These are phyloP conservation scores for Chloropsis hardwickii DNA, from an alignment of 2,113 vertebrate genomes.

Conservation along the genomic window DNA sequence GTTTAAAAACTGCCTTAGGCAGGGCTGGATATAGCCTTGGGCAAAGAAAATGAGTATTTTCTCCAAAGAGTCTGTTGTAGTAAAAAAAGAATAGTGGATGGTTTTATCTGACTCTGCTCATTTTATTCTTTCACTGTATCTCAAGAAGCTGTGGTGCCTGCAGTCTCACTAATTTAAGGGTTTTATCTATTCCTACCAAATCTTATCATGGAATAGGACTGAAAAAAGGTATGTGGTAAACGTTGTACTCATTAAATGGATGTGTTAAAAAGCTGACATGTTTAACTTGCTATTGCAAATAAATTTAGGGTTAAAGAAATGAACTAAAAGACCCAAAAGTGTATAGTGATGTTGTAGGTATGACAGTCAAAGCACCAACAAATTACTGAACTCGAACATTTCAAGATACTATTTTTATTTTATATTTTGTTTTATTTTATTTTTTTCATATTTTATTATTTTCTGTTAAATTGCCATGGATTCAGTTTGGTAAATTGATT, in stretches of 20 bases:
- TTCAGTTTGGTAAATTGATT: background rate
- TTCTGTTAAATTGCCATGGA: background rate
- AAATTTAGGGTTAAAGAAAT: background rate
- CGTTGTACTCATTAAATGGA: background rate
- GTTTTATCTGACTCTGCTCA: background rate
- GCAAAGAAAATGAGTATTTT: background rate
- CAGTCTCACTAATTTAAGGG: background rate
- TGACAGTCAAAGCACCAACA: background rate
- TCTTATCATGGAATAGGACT: background rate
- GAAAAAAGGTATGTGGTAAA: background rate
- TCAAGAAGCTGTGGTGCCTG: background rate
- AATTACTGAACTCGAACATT: background rate
- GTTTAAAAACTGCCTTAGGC: background rate
- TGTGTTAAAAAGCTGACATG: background rate
- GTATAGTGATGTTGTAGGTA: background rate
- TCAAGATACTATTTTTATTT: background rate
- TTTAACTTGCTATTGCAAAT: background rate
- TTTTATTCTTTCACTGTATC: background rate
- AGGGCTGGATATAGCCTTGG: background rate
- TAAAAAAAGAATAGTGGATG: background rate
- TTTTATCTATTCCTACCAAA: background rate
- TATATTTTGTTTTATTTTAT: background rate
- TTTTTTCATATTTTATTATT: background rate
- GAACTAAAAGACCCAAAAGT: background rate
- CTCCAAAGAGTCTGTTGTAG: background rate